Evolutionary conservation across 64 coral and sea anemone species (phyloP), one percentile per base, ranked within the genome.

Genomic region (Trachythela sp.): DNA sequence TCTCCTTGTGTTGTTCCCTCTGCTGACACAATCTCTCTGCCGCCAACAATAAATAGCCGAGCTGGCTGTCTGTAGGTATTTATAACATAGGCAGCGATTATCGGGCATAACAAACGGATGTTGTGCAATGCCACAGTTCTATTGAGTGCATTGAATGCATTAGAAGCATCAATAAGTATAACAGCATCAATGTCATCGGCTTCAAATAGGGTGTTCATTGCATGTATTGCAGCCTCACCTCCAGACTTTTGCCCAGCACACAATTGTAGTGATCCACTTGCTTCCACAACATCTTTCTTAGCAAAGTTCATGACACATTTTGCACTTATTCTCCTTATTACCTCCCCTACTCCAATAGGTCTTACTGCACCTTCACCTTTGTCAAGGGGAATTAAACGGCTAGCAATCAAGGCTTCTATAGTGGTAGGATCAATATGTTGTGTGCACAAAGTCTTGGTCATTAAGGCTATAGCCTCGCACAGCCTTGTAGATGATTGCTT

Each of bases 401-500:
- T 85, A 36, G 87, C 87, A 10, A 88, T 18, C 13, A 70, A 18
- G 37, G 87, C 50, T 39, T 64, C 87, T 35, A 71, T 70, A 60
- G 56, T 88, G 5, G 9, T 71, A 15, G 87, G 87, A 10, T 88
- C 87, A 35, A 88, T 88, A 1, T 68, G 15, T 39, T 88, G n/a
- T 40, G 87, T 70, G 22, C 87, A 88, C 6, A 88, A 39, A 37
- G 4, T 68, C 52, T 24, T 68, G 26, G 87, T 89, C 87, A 89
- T 89, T 45, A 27, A 72, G 7, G 87, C 87, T 89, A 89, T 48
- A 72, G 68, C 68, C 38, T 77, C 87, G 26, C 87, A 72, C 48
- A 89, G 87, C 38, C 67, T 75, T 17, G 67, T 45, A 24, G 33
- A 75, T 75, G 87, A 77, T 54, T 87, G 18, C 59, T 87, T 87